These are phyloP conservation scores for Sarcophaga bullata DNA, from an alignment of 1,140 invertebrate genomes.

Conservation along the genomic window DNA sequence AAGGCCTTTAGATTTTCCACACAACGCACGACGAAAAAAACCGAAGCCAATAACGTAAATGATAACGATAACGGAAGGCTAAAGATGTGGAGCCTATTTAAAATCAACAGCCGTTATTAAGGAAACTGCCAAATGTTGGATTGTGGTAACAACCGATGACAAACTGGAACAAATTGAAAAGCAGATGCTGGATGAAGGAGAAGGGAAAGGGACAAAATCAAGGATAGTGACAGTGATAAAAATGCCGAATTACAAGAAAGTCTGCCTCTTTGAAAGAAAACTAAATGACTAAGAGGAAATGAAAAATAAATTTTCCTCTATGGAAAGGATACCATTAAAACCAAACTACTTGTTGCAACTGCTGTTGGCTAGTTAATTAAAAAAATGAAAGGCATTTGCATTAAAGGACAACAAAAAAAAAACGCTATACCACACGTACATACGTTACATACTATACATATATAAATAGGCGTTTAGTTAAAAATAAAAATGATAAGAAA, in stretches of 20 bases:
- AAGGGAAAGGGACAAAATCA: not conserved
- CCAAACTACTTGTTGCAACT: constrained; percentile 65
- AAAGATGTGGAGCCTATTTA: constrained; percentile 44
- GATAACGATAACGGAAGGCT: constrained; percentile 49
- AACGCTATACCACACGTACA: not conserved
- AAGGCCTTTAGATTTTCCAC: constrained; percentile 25
- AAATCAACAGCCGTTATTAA: constrained; percentile 35
- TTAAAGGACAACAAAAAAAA: no score
- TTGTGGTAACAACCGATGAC: not conserved
- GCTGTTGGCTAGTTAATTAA: constrained; percentile 60
- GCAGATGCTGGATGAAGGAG: not conserved
- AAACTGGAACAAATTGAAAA: not conserved
- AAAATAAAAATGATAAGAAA: no score
- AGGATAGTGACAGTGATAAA: not conserved
- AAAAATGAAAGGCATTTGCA: not conserved
- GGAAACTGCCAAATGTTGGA: not conserved
- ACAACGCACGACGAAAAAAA: not conserved
- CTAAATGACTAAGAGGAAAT: not conserved
- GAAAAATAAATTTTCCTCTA: no score
- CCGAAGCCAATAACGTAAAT: not conserved
- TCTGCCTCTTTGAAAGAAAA: constrained; percentile 28
- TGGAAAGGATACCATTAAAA: not conserved
- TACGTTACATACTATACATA: no score
- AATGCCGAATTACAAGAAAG: not conserved
- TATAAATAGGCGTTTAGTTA: no score